Base-by-base conservation (phyloP, 2,888 invertebrate species). In the Drosophila neotestacea region DNA sequence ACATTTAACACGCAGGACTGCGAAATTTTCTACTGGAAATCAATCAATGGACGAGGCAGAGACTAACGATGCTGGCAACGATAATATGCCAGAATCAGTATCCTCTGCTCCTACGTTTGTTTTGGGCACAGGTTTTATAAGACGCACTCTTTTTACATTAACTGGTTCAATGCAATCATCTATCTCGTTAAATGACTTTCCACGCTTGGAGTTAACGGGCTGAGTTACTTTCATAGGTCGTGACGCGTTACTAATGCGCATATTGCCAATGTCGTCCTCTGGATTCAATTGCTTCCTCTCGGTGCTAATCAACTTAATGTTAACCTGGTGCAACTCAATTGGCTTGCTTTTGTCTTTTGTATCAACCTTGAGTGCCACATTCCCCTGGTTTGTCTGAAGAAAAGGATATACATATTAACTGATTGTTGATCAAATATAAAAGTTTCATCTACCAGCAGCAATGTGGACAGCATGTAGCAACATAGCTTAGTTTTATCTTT, bases 191-290 rank as follows among this genome's bases (percentile, higher is more conserved):
- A 32, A 7, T 4, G 46, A 30, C 42, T 55, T 65, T 32, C 41
- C 42, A n/a, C 47, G 56, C 16, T 42, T 34, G n/a, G 52, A 16
- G 30, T 27, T 58, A 13, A 22, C 16, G 2, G 6, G 2, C 30
- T 55, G 13, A 28, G 22, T 30, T 41, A n/a, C n/a, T 42, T 30
- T 36, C 6, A 6, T 46, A 22, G 13, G 4, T 36, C 28, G 50
- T 28, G 41, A 10, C n/a, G 10, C 10, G 1, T 28, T 55, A 28
- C 41, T 59, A 27, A 11, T 58, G 7, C 46, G 58, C 38, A 83
- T 58, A 70, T 85, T 82, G n/a, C 91, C 91, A 60, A 91, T 87
- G 36, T 92, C 91, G 64, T 92, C 92, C 61, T 92, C 92, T 1
- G 90, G 85, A 13, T 91, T 83, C 3, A 92, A 66, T 34, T 85